Evolutionary conservation across 37 sponge, comb jelly and placozoan genomes (phyloP).

Genomic region (Corticium candelabrum): DNA sequence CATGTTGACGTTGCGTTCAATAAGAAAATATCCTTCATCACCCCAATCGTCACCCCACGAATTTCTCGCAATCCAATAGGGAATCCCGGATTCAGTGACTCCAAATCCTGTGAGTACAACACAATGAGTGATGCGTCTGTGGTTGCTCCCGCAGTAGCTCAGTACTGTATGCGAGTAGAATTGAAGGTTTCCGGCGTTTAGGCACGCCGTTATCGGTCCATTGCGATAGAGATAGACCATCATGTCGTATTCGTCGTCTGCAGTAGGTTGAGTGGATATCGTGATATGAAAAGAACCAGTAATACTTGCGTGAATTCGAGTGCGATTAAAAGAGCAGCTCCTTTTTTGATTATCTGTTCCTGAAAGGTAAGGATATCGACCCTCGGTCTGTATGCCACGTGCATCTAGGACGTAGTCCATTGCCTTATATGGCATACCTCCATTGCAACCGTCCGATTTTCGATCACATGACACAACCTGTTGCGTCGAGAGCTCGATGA

Average conservation of each 20-base stretch:
- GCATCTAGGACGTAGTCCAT: not conserved
- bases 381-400: not conserved
- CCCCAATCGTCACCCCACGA: not conserved
- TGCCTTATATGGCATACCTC: not conserved
- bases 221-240: not conserved
- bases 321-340: not conserved
- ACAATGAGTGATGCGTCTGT: not conserved
- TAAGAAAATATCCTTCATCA: not conserved
- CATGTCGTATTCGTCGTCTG: too few species aligned
- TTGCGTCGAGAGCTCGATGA: not conserved
- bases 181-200: not conserved
- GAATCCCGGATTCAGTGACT: not conserved
- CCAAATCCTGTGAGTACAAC: not conserved
- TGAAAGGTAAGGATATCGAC: not conserved
- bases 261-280: not conserved
- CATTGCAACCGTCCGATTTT: not conserved
- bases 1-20: too few species aligned
- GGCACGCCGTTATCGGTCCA: not conserved
- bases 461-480: not conserved
- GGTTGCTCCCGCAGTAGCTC: not conserved
- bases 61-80: not conserved
- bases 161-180: not conserved
- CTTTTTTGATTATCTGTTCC: not conserved
- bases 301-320: not conserved
- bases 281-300: not conserved